Base-by-base conservation (phyloP, 2,797 vertebrate genomes). In the Rhinichthys osculus region DNA sequence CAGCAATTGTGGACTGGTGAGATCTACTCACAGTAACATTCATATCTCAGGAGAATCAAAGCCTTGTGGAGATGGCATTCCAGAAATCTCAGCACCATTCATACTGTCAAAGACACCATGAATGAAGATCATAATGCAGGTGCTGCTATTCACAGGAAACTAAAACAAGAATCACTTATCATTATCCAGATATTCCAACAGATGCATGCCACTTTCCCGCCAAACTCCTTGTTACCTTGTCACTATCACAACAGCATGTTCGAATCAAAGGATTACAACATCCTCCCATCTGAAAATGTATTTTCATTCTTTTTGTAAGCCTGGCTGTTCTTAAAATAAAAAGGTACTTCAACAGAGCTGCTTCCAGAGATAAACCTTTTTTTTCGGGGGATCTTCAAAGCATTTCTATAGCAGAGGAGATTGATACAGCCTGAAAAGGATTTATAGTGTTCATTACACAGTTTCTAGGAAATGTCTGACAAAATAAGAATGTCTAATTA, bases 391-490 rank as follows among this genome's bases (percentile, higher is more conserved):
- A 88, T 88, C 71, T 86, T 85, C 74, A 88, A 86, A 74, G 69
- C 78, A 67, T 71, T 64, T 54, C 83, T 89, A 88, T 86, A 88
- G 91, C 85, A 74, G 83, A 85, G 86, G 38, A 89, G 87, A 92
- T 90, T 89, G 89, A 88, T 82, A 92, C 88, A 47, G 38, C 83
- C 90, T 92, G 92, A 89, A 82, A 57, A 16, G 89, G 91, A 93
- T 94, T 91, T 92, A 42, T 54, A 74, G 64, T 47, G 74, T 62
- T 80, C 83, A 85, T 88, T 88, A 74, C 73, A 72, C 78, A 67
- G 67, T 67, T 85, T 85, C 52, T 84, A 79, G 81, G 83, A 87
- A 78, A 86, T 89, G 66, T 66, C 80, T 88, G 81, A 88, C 74
- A 86, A 88, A 91, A 88, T 82, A 82, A 72, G 16, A 44, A 64